Base-by-base conservation (phyloP, 1,140 invertebrate genomes). In the Cydia pomonella region DNA sequence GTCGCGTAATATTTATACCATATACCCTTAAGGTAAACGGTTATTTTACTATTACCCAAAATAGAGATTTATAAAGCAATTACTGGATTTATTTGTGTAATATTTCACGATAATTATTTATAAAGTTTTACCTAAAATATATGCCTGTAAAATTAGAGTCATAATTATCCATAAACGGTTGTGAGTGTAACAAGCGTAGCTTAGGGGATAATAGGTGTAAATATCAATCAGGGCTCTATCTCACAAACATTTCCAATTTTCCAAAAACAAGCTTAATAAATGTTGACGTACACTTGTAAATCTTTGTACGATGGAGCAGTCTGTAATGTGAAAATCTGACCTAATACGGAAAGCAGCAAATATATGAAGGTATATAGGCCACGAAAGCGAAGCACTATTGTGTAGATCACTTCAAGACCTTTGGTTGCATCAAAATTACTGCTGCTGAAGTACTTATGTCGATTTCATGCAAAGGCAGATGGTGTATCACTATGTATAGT, bases 51-150 rank as follows among this genome's bases (percentile, higher is more conserved):
- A 44, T 23, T 23, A 59, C 21, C 21, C 5, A 59, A 59, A 59
- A 59, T 12, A 59, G 23, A 64, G 38, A 44, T 69, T 13, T 18
- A 50, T 69, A 69, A n/a, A 72, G 63, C 66, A 33, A 71, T 76
- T 44, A 72, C 18, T 73, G 33, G 9, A n/a, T 73, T 16, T 73
- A 13, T 76, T 75, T 59, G 75, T 69, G 76, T 59, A 12, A 10
- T 23, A 59, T 59, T 23, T 59, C 53, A 21, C 1, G 50, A 9
- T 53, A 18, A n/a, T 53, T 23, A 16, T 18, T 18, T 23, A 23
- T 59, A 21, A 59, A 21, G 18, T 59, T 59, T 21, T 33, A 25
- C 64, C 29, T 69, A 38, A 33, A 69, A 69, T 33, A 69, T 33
- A 69, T n/a, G n/a, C n/a, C 33, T 66, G 13, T 66, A 69, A 33